These are phyloP conservation scores for Disparrhopalites patrizii DNA, from an alignment of 2,888 invertebrate species.

Conservation along the genomic window DNA sequence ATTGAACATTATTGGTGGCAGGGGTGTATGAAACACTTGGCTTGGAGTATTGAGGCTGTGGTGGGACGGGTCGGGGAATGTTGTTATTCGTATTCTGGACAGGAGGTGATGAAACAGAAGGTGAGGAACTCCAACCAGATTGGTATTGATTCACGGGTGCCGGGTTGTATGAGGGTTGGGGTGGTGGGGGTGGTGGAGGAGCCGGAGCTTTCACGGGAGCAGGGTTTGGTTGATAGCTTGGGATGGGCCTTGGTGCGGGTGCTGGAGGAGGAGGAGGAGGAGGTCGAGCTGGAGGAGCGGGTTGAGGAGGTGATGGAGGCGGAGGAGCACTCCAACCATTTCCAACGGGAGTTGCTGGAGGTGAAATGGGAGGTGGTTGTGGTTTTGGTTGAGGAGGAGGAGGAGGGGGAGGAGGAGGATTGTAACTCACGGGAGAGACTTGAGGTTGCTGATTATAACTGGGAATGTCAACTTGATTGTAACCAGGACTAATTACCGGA, in stretches of 20 bases:
- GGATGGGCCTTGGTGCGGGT: background rate
- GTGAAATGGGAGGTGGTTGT: background rate
- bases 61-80: background rate
- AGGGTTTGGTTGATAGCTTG: background rate
- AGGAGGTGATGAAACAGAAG: background rate
- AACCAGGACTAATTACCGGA: background rate
- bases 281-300: conserved; percentile 2
- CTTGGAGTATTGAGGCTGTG: background rate
- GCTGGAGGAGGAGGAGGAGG: background rate
- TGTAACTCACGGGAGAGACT: background rate
- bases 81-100: background rate
- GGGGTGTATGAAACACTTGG: background rate
- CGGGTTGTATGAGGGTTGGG: background rate
- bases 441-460: background rate
- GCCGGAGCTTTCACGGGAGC: background rate
- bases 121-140: background rate
- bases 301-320: background rate
- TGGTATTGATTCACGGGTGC: background rate
- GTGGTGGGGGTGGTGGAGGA: background rate
- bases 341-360: background rate
- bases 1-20: background rate
- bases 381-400: background rate
- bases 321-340: background rate
- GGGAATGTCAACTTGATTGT: conserved; percentile 13
- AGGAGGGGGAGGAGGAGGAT: background rate